Evolutionary conservation across 2,888 invertebrate species (phyloP), one percentile per base, ranked within the genome.

Genomic region (Leucophenga montana): DNA sequence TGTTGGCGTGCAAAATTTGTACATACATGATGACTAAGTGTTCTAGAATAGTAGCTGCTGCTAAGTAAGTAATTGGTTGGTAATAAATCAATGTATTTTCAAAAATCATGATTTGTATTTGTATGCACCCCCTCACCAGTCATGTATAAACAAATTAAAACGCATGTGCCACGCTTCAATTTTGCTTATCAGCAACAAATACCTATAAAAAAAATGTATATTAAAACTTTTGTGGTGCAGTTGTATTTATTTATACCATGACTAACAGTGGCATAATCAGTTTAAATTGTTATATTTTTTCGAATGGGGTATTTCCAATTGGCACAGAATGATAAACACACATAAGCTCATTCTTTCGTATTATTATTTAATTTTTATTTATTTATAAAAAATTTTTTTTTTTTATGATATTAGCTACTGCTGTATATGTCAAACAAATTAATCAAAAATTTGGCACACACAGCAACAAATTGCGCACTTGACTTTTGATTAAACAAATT

Each of bases 131-230:
- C 2, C n/a, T 46, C n/a, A n/a, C 3, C 5, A n/a, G n/a, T n/a
- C n/a, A n/a, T 54, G 18, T 54, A 13, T 53, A 16, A 16, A 18
- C 14, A 53, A 9, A 3, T 3, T n/a, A n/a, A 9, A 16, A 16
- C 53, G 53, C 53, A 53, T 53, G 18, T 53, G 53, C 18, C 16
- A 18, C 56, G 18, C 56, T n/a, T n/a, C 3, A 22, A 56, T 20
- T 33, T 33, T 33, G 33, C n/a, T 59, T 59, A 59, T 59, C 59
- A 59, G 33, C 14, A 56, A 56, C 22, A 56, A 20, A n/a, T n/a
- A 46, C 46, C 14, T 13, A 46, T n/a, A n/a, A n/a, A n/a, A n/a
- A n/a, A n/a, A n/a, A n/a, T n/a, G n/a, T n/a, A n/a, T n/a, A n/a
- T n/a, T n/a, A 13, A 46, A 46, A 13, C 6, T n/a, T 2, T 46